Evolutionary conservation across 2,888 invertebrate genomes (phyloP), one percentile per base, ranked within the genome.

Genomic region (Mythimna ferrago): DNA sequence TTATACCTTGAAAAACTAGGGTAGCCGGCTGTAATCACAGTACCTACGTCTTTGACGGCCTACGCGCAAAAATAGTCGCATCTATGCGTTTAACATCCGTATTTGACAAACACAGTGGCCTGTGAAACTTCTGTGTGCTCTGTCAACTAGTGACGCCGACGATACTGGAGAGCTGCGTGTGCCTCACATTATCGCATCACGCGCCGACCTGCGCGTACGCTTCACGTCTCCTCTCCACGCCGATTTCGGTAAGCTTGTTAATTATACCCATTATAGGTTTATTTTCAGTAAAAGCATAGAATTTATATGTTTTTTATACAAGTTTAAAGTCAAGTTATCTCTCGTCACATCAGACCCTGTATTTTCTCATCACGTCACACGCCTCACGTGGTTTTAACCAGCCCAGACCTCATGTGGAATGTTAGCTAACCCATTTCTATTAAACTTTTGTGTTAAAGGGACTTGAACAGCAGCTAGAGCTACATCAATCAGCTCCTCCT

Each of bases 201-300:
- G 51, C 72, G 66, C 66, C 69, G 76, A 71, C 44, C 76, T 70
- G 73, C 71, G 77, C 66, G 76, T 75, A 83, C 85, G 72, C 48
- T 21, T 41, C 35, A 58, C 56, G 66, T 44, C 32, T 67, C 19
- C 53, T 21, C 53, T 60, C 41, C 38, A 66, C 61, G 54, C 14
- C 35, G 9, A 57, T 9, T 63, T 70, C 71, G 79, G 86, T 84
- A 79, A 83, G 81, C 26, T 57, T 26, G 51, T 35, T 32, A 26
- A 56, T 57, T n/a, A 19, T 6, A 32, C 10, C 54, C 5, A 56
- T n/a, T 19, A 38, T n/a, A 19, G 6, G 11, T 6, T 41, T 48
- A 10, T 7, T 74, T 60, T 60, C 0, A 14, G 32, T 11, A 2
- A 44, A 26, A n/a, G 2, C 0, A 11, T 65, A 38, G 35, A 26